phyloP scores from a whole-genome alignment of 2,113 vertebrate species.

The Xyrauchen texanus region DNA sequence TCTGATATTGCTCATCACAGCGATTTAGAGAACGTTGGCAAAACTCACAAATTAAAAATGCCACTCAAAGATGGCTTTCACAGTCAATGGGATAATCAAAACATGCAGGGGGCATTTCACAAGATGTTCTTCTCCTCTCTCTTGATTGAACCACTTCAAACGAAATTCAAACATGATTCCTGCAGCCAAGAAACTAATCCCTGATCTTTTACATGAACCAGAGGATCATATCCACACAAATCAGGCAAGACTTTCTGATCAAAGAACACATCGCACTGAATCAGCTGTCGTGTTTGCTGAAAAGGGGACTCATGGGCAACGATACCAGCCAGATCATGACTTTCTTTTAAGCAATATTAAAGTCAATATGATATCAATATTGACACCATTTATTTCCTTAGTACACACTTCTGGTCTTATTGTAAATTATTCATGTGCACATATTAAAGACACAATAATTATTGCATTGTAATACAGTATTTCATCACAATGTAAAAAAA shows the following conservation, averaged over 20 bases:
- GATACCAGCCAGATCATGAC: background rate
- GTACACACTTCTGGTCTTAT: background rate
- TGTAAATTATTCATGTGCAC: background rate
- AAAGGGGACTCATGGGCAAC: constrained; percentile 54
- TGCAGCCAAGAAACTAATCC: constrained; percentile 68
- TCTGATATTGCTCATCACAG: constrained; percentile 27
- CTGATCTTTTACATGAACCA: constrained; percentile 72
- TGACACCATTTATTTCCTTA: background rate
- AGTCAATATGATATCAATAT: background rate
- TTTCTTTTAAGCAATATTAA: constrained; percentile 3
- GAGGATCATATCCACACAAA: constrained; percentile 75
- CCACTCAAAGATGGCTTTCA: constrained; percentile 23
- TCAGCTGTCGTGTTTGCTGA: constrained; percentile 56
- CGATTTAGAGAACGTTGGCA: constrained; percentile 16
- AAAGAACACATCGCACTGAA: constrained; percentile 69
- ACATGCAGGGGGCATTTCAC: constrained; percentile 51
- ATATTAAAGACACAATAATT: background rate
- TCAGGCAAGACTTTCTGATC: constrained; percentile 75
- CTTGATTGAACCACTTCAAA: constrained; percentile 75
- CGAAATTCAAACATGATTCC: constrained; percentile 61
- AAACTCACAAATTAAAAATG: constrained; percentile 26
- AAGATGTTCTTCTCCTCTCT: constrained; percentile 57
- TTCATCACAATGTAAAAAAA: too few species aligned
- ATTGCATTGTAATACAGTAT: too few species aligned
- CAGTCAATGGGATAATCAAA: constrained; percentile 43